A percentile compares a stretch with the other conserved stretches of the same genome.
Conservation (phyloP, 2,797 vertebrate species). For the Macropodus opercularis region DNA sequence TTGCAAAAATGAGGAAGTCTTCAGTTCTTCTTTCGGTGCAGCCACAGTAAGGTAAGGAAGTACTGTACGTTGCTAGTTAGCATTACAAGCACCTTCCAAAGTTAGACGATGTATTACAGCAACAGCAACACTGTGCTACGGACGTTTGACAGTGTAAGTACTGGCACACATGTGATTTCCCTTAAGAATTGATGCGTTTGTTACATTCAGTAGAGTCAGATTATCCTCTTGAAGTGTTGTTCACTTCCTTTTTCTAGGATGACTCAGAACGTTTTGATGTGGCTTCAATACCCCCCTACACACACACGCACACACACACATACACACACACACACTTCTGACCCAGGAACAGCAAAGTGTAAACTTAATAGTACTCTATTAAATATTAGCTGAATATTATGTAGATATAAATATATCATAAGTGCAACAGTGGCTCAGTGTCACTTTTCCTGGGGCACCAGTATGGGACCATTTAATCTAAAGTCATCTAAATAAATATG, state of each 20-base stretch:
- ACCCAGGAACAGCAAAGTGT: background rate
- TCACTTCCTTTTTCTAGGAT: slow-evolving; percentile 2
- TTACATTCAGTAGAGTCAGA: background rate
- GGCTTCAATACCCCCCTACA: no score
- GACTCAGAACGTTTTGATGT: no score
- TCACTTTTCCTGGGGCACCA: background rate
- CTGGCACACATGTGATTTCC: background rate
- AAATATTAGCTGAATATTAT: no score
- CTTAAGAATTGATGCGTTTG: background rate
- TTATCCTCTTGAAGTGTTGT: background rate
- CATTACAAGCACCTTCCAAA: no score
- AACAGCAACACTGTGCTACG: background rate
- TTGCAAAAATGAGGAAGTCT: slow-evolving; percentile 1
- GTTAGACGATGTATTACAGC: no score
- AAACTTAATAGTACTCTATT: no score
- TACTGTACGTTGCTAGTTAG: background rate
- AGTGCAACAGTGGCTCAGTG: background rate
- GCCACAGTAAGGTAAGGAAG: background rate
- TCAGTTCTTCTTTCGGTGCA: slow-evolving; percentile 29
- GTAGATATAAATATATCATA: background rate
- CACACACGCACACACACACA: no score
- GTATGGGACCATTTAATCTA: slow-evolving; percentile 2
- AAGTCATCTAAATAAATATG: slow-evolving; percentile 6
- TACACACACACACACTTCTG: no score
- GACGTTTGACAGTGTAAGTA: background rate